phyloP scores from a whole-genome alignment of 2,797 vertebrate genomes.

The Tapera naevia region DNA sequence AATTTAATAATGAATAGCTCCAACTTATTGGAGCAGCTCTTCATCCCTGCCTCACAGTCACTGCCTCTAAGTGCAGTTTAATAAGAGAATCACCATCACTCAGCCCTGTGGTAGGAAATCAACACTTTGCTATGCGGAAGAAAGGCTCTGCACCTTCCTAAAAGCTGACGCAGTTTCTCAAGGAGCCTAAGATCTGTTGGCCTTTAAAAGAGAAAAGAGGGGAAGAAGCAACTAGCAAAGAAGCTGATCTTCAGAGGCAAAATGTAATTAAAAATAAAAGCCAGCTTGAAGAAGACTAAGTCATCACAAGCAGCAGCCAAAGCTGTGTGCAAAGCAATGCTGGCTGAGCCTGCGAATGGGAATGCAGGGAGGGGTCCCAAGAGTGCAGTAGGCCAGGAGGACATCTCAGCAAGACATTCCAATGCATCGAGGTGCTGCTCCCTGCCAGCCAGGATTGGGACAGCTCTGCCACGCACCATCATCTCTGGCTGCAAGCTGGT shows the following conservation, averaged over 20 bases:
- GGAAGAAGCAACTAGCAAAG: neutral
- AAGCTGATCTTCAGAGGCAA: slow-evolving; percentile 2
- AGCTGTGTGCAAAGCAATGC: neutral
- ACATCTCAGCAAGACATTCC: neutral
- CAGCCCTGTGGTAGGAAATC: slow-evolving; percentile 45
- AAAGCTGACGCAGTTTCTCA: slow-evolving; percentile 43
- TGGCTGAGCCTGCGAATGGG: neutral
- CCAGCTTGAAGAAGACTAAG: slow-evolving; percentile 23
- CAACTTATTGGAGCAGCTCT: slow-evolving; percentile 70
- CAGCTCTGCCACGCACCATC: rapidly evolving
- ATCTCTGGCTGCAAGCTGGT: rapidly evolving
- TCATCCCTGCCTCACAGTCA: slow-evolving; percentile 60
- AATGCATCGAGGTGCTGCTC: neutral
- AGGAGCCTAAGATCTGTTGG: neutral
- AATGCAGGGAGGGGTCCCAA: neutral
- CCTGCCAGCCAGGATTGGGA: neutral
- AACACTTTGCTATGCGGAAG: slow-evolving; percentile 17
- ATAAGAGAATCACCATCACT: slow-evolving; percentile 64
- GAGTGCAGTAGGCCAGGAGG: neutral
- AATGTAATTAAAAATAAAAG: slow-evolving; percentile 60
- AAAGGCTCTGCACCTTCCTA: neutral
- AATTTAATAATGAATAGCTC: slow-evolving; percentile 74
- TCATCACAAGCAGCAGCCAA: neutral
- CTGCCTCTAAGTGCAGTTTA: slow-evolving; percentile 73
- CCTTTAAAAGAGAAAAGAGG: neutral